A percentile compares a stretch with the other conserved stretches of the same genome.
These are phyloP conservation scores for Lasioglossum malachurum DNA, from an alignment of 2,888 invertebrate species.

Conservation along the genomic window DNA sequence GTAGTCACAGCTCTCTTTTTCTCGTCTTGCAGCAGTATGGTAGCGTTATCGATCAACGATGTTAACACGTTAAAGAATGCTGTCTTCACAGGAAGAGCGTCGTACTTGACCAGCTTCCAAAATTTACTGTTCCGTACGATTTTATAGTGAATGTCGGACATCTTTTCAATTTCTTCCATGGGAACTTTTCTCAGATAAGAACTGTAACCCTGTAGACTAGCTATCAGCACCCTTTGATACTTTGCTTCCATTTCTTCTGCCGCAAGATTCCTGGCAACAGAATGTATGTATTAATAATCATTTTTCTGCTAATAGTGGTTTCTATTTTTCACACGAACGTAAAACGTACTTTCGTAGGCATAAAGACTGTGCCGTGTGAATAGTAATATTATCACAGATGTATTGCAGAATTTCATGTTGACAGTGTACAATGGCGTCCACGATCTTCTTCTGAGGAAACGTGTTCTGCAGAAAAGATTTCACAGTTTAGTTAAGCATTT, in stretches of 20 bases:
- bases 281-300: slow-evolving; percentile 17
- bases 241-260: slow-evolving; percentile 90
- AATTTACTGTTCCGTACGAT: slow-evolving; percentile 88
- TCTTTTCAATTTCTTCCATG: slow-evolving; percentile 85
- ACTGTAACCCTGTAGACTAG: slow-evolving; percentile 89
- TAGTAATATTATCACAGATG: slow-evolving; percentile 89
- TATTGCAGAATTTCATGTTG: slow-evolving; percentile 92
- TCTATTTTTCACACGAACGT: neutral
- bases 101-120: slow-evolving; percentile 90
- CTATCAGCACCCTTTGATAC: slow-evolving; percentile 88
- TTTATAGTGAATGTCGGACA: slow-evolving; percentile 85
- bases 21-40: slow-evolving; percentile 86
- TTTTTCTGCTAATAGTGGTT: too few relatives aligned
- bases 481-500: neutral
- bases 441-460: slow-evolving; percentile 92
- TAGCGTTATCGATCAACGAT: slow-evolving; percentile 87
- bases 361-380: slow-evolving; percentile 87
- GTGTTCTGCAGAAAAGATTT: slow-evolving; percentile 87
- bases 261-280: slow-evolving; percentile 85
- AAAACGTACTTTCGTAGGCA: slow-evolving; percentile 85
- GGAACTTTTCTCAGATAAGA: slow-evolving; percentile 88
- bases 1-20: slow-evolving; percentile 87
- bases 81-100: slow-evolving; percentile 85
- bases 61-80: slow-evolving; percentile 90
- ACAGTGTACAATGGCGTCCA: slow-evolving; percentile 93